Evolutionary conservation across 1,140 invertebrate genomes (phyloP).

Genomic region (Nebria ingens): DNA sequence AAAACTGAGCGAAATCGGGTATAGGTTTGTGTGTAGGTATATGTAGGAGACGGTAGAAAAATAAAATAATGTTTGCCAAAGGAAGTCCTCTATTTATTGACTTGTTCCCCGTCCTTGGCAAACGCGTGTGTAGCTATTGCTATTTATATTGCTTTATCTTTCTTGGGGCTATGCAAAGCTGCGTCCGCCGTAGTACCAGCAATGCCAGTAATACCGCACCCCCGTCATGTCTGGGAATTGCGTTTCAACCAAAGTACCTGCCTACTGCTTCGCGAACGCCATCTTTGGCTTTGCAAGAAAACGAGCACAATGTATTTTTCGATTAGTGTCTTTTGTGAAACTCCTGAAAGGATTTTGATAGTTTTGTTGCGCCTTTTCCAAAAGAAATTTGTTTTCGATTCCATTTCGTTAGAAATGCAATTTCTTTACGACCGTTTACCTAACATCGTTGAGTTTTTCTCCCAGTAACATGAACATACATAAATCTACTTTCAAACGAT

Average conservation of each 20-base stretch:
- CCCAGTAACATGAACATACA: too few species aligned
- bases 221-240: neutral
- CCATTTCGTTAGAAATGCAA: neutral
- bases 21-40: too few species aligned
- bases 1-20: too few species aligned
- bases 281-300: neutral
- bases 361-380: neutral
- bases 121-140: neutral
- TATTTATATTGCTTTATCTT: conserved; percentile 5
- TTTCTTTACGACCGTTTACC: neutral
- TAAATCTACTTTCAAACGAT: too few species aligned
- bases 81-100: neutral
- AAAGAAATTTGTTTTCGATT: neutral
- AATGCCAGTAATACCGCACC: too few species aligned
- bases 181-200: neutral
- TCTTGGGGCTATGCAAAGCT: neutral
- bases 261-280: too few species aligned
- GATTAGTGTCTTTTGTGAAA: neutral
- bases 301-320: neutral
- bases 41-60: neutral
- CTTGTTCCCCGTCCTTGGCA: neutral
- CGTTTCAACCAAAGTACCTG: neutral
- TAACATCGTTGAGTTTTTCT: too few species aligned
- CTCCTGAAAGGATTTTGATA: neutral
- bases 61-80: neutral